phyloP scores from a whole-genome alignment of 2,888 invertebrate species.

The Trichopria drosophilae region DNA sequence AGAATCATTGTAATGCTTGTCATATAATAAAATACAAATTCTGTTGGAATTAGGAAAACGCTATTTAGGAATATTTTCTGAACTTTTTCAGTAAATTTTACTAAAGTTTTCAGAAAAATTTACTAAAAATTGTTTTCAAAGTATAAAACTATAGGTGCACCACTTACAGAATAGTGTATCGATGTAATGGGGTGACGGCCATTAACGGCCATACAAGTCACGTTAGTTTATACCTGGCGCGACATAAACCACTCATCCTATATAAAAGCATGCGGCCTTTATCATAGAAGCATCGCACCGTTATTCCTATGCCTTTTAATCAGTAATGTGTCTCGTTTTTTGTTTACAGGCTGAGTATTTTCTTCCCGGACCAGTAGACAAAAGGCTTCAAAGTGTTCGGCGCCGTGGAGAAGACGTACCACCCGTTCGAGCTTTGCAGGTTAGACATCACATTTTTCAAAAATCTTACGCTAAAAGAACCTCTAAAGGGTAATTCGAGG shows the following conservation, averaged over 20 bases:
- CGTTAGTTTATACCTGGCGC: conserved; percentile 54
- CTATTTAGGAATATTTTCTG: too few species aligned
- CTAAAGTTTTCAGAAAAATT: too few species aligned
- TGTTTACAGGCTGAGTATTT: conserved; percentile 62
- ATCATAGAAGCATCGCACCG: conserved; percentile 24
- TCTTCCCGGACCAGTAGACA: conserved; percentile 59
- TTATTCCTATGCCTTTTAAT: conserved; percentile 13
- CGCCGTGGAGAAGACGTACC: conserved; percentile 67
- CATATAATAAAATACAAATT: too few species aligned
- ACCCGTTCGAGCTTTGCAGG: conserved; percentile 69
- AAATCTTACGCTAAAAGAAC: too few species aligned
- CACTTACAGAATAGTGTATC: conserved; percentile 33
- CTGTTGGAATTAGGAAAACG: too few species aligned
- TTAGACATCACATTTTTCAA: too few species aligned
- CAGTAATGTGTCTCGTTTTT: conserved; percentile 34
- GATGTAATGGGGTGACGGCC: conserved; percentile 40
- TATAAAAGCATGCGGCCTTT: conserved; percentile 42
- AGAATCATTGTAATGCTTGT: too few species aligned
- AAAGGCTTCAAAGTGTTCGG: conserved; percentile 70
- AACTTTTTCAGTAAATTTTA: too few species aligned
- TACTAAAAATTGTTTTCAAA: too few species aligned
- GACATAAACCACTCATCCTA: conserved; percentile 44
- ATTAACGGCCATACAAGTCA: conserved; percentile 49
- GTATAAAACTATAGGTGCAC: too few species aligned
- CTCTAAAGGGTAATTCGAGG: too few species aligned